phyloP scores from a whole-genome alignment of 2,113 vertebrate genomes.

The Halcyon malimbica region DNA sequence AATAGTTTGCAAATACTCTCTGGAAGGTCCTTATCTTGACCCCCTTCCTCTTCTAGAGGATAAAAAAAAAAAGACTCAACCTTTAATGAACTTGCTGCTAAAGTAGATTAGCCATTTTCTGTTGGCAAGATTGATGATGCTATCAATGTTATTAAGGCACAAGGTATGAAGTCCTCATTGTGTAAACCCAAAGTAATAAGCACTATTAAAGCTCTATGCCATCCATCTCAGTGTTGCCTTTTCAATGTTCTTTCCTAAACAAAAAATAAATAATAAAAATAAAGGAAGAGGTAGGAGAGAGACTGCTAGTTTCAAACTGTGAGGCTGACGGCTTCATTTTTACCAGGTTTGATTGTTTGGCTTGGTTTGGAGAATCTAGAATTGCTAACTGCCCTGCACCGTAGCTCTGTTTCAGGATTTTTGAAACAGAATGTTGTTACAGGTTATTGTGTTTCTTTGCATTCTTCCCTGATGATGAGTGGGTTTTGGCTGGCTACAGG shows the following conservation, averaged over 20 bases:
- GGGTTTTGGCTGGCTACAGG: not conserved
- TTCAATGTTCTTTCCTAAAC: not conserved
- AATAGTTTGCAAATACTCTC: not conserved
- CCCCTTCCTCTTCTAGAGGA: not conserved
- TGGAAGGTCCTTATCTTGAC: slow-evolving; percentile 46
- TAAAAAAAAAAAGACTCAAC: not conserved
- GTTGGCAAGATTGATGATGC: slow-evolving; percentile 59
- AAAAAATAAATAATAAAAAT: slow-evolving; percentile 8
- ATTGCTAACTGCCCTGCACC: not conserved
- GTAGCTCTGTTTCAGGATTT: not conserved
- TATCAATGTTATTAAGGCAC: slow-evolving; percentile 68
- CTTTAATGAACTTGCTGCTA: slow-evolving; percentile 65
- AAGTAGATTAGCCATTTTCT: slow-evolving; percentile 69
- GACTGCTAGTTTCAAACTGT: not conserved
- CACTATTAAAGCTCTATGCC: slow-evolving; percentile 15
- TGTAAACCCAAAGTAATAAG: slow-evolving; percentile 50
- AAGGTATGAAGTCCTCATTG: slow-evolving; percentile 58
- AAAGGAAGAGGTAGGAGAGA: not conserved
- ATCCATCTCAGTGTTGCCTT: slow-evolving; percentile 35
- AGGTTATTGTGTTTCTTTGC: not conserved
- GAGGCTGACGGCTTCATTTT: not conserved
- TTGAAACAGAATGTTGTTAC: not conserved
- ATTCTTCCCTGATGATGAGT: not conserved
- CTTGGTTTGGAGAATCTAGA: not conserved
- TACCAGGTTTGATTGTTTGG: not conserved